phyloP scores from a whole-genome alignment of 2,888 invertebrate genomes.

The Trisateles emortualis region DNA sequence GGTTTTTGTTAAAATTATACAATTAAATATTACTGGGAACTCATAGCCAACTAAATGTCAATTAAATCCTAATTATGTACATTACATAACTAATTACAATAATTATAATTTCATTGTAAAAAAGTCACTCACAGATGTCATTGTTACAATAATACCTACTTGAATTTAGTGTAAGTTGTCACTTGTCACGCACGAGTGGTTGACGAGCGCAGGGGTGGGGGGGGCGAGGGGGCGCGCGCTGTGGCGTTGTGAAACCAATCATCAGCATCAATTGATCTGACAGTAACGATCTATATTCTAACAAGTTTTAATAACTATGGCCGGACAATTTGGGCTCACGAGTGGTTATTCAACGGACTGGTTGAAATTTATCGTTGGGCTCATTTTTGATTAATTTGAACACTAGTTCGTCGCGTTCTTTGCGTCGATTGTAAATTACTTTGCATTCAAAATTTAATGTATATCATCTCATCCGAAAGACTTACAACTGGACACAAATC shows the following conservation, averaged over 20 bases:
- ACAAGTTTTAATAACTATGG: constrained; percentile 15
- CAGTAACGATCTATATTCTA: not conserved
- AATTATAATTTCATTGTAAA: not conserved
- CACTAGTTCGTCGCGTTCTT: too few relatives aligned
- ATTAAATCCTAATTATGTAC: not conserved
- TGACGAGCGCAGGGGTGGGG: not conserved
- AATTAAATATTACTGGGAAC: too few relatives aligned
- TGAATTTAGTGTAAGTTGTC: not conserved
- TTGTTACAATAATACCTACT: not conserved
- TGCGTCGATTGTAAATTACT: too few relatives aligned
- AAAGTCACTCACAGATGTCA: not conserved
- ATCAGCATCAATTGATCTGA: constrained; percentile 7
- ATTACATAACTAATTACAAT: not conserved
- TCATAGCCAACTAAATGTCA: not conserved
- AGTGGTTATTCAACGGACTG: constrained; percentile 4
- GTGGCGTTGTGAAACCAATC: constrained; percentile 10
- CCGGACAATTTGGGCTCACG: constrained; percentile 17
- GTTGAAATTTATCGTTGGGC: not conserved
- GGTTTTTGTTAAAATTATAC: too few relatives aligned
- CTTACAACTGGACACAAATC: too few relatives aligned
- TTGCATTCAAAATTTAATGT: too few relatives aligned
- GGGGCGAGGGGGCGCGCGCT: not conserved
- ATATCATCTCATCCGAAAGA: too few relatives aligned
- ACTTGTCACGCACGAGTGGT: not conserved
- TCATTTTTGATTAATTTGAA: too few relatives aligned